A percentile compares a stretch with the other conserved stretches of the same genome.
Evolutionary conservation across 2,888 invertebrate species (phyloP).

Genomic region (Capitulum mitella): DNA sequence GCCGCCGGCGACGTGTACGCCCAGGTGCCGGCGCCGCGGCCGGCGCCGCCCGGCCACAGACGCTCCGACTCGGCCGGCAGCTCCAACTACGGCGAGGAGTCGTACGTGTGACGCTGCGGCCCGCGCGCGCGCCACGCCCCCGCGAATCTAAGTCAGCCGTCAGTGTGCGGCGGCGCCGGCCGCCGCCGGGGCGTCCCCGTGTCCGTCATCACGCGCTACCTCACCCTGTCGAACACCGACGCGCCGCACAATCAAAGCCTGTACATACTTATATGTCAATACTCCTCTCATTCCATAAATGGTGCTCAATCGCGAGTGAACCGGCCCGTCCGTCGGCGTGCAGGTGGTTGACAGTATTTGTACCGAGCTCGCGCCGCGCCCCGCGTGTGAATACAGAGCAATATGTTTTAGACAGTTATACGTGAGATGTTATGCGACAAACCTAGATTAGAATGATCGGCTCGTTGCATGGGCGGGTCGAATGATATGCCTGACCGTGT

Average conservation of each 20-base stretch:
- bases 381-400: background rate
- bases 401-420: background rate
- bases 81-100: slow-evolving; percentile 36
- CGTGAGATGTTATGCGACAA: background rate
- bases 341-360: background rate
- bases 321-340: background rate
- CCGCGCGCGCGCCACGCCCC: slow-evolving; percentile 1
- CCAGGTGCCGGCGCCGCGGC: background rate
- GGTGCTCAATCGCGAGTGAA: background rate
- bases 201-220: slow-evolving; percentile 22
- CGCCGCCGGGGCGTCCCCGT: background rate
- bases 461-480: background rate
- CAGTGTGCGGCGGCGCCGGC: background rate
- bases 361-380: background rate
- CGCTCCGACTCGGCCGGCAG: slow-evolving; percentile 24
- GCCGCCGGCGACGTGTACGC: slow-evolving; percentile 3
- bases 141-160: background rate
- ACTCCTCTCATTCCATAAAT: slow-evolving; percentile 9
- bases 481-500: background rate
- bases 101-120: slow-evolving; percentile 33
- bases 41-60: slow-evolving; percentile 27
- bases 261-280: slow-evolving; percentile 6
- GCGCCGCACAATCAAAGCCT: background rate
- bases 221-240: background rate
- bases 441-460: background rate